These are phyloP conservation scores for Hydrolagus colliei DNA, from an alignment of 2,797 vertebrate genomes.

Conservation along the genomic window DNA sequence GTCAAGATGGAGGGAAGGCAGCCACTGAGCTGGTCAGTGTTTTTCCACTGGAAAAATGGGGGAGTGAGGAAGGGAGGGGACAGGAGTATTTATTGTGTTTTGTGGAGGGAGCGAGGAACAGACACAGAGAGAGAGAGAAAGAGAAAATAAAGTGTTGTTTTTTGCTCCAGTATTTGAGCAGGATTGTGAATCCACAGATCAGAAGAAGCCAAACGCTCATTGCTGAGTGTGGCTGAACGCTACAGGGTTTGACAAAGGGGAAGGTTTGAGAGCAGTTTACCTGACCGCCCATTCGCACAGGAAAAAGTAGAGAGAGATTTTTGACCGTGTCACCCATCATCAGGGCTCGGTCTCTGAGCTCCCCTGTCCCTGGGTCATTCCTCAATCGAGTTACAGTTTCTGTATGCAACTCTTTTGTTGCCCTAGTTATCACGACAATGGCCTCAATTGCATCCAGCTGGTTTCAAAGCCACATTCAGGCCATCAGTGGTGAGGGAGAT, in stretches of 20 bases:
- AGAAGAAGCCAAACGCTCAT: neutral
- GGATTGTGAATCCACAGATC: neutral
- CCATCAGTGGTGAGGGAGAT: neutral
- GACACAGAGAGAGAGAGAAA: too few species aligned
- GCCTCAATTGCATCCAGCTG: neutral
- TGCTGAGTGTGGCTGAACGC: neutral
- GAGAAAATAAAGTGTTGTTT: too few species aligned
- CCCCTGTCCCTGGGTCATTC: neutral
- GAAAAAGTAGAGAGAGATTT: neutral
- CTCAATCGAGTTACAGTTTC: neutral
- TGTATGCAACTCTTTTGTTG: neutral
- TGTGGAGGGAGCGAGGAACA: neutral
- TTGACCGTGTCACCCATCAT: neutral
- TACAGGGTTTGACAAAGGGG: neutral
- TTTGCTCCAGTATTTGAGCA: neutral
- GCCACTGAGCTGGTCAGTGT: neutral
- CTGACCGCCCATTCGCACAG: neutral
- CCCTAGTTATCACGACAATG: neutral
- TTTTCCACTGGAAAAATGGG: neutral
- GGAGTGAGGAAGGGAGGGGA: neutral
- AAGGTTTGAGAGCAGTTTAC: neutral
- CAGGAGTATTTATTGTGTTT: neutral
- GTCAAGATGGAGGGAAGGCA: too few species aligned
- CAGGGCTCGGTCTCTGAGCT: neutral
- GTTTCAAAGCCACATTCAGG: neutral